Evolutionary conservation across 2,797 vertebrate species (phyloP), one percentile per base, ranked within the genome.

Genomic region (Myotis vivesi): DNA sequence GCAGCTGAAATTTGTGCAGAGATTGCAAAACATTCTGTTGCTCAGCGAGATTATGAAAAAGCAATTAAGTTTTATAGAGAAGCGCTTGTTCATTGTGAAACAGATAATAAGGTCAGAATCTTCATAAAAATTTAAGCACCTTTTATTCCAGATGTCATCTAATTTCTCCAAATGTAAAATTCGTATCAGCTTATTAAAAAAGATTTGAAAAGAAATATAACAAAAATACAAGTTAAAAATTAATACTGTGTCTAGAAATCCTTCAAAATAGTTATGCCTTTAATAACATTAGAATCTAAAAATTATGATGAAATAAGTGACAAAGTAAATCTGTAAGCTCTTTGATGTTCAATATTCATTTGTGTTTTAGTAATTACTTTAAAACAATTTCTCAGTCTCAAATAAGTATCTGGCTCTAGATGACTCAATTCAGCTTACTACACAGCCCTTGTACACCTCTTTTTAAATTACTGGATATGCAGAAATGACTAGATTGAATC

Each of bases 1-100:
- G 99, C 99, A 1, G 99, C 99, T 85, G 99, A 99, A 98, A 99
- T 99, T 98, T 99, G 99, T 97, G 98, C 99, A 46, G 99, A 99
- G 98, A 99, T 99, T 97, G 99, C 99, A 97, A 99, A 99, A 98
- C 99, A 99, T 98, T 99, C 98, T 95, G 98, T 99, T 95, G 98
- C 98, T 98, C 99, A 99, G 98, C 98, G 98, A 94, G 99, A 99
- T 98, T 99, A 99, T 95, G 99, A 99, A 98, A 99, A 99, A 98
- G 99, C 99, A 91, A 99, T 99, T 98, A 99, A 99, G 97, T 99
- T 99, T 98, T 99, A 99, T 99, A 99, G 99, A 99, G 99, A 99
- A 97, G 99, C 99, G 91, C 99, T 99, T 99, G 98, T 99, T 98
- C 99, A 99, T 98, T 99, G 99, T 98, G 99, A 99, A 98, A 99